A percentile compares a stretch with the other conserved stretches of the same genome.
These are phyloP conservation scores for Geococcyx californianus DNA, from an alignment of 2,113 vertebrate species.

Conservation along the genomic window DNA sequence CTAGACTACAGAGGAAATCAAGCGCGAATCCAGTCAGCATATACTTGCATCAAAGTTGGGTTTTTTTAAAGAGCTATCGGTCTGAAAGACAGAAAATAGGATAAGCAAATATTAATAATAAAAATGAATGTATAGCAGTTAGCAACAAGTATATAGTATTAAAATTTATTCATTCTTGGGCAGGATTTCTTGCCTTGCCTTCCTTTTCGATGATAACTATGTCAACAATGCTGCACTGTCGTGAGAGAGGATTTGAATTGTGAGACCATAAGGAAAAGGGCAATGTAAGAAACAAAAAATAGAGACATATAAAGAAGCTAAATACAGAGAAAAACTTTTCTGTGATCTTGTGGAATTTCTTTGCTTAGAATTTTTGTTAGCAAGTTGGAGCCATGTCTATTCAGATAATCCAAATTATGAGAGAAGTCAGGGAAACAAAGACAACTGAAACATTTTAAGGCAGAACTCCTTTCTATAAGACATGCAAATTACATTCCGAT, in stretches of 20 bases:
- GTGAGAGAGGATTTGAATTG: neutral
- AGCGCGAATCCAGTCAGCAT: neutral
- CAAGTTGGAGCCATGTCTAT: neutral
- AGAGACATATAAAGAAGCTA: neutral
- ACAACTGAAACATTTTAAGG: slow-evolving; percentile 1
- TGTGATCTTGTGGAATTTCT: neutral
- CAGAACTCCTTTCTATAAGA: neutral
- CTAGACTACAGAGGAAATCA: neutral
- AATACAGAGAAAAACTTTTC: neutral
- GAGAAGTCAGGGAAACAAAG: slow-evolving; percentile 13
- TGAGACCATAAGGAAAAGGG: neutral
- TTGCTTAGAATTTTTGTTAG: slow-evolving; percentile 19
- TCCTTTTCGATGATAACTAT: neutral
- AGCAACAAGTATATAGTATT: neutral
- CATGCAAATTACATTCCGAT: neutral
- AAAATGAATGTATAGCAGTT: neutral
- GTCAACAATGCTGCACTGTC: neutral
- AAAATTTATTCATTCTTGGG: neutral
- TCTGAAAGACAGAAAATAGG: neutral
- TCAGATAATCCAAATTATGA: neutral
- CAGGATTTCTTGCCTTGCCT: neutral
- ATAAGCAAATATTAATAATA: neutral
- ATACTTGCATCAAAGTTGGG: neutral
- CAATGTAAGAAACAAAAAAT: neutral
- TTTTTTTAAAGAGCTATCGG: neutral